Evolutionary conservation across 2,113 vertebrate genomes (phyloP).

Genomic region (Strix uralensis): DNA sequence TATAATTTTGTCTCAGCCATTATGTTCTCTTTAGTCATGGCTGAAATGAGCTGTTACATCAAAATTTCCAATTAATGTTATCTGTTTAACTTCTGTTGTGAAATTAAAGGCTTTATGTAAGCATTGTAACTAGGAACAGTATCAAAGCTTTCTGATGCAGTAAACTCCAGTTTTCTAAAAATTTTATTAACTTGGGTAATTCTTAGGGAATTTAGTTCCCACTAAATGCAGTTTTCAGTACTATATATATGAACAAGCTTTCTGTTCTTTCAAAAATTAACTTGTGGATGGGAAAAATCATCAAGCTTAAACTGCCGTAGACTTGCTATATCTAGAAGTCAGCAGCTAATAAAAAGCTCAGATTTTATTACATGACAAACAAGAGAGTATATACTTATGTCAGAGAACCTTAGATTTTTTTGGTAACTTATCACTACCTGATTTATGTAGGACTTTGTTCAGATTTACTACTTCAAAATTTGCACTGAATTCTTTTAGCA

Average conservation of each 20-base stretch:
- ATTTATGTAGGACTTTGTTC: neutral
- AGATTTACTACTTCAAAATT: neutral
- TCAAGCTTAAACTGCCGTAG: neutral
- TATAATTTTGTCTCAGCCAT: neutral
- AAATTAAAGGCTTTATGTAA: neutral
- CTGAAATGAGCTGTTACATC: neutral
- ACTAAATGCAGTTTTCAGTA: neutral
- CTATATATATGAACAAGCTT: neutral
- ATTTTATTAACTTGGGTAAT: neutral
- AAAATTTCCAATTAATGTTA: neutral
- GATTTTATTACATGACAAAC: neutral
- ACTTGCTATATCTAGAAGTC: neutral
- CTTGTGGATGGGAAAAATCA: neutral
- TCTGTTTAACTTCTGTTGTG: neutral
- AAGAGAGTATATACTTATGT: neutral
- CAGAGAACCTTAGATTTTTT: neutral
- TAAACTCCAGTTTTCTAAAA: neutral
- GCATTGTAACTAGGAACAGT: neutral
- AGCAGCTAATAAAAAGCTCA: neutral
- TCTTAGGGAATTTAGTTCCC: neutral
- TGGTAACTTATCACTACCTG: neutral
- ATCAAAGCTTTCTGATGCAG: neutral
- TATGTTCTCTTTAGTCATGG: neutral
- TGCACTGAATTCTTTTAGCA: neutral
- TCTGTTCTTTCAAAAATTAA: neutral